phyloP scores from a whole-genome alignment of 2,113 vertebrate species.

The Haemorhous mexicanus region DNA sequence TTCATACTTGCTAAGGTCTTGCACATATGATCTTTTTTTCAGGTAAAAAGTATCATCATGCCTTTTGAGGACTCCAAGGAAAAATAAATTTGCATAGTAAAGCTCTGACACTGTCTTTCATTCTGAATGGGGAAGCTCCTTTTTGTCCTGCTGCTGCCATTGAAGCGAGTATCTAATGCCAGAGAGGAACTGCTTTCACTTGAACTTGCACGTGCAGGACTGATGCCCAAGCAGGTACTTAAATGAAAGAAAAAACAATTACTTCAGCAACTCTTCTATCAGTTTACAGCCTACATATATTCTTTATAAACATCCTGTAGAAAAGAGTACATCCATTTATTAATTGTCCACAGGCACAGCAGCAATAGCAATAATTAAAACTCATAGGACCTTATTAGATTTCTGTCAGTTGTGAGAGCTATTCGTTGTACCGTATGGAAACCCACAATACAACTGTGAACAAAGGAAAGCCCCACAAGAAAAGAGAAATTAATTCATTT shows the following conservation, averaged over 20 bases:
- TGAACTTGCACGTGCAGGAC: neutral
- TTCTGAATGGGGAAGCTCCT: neutral
- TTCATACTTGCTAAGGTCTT: neutral
- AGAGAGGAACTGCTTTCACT: neutral
- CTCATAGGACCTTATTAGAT: neutral
- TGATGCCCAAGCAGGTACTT: neutral
- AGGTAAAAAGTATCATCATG: neutral
- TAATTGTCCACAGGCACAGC: neutral
- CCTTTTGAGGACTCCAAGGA: neutral
- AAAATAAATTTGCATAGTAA: neutral
- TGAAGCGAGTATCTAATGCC: neutral
- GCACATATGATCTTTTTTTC: neutral
- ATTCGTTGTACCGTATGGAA: neutral
- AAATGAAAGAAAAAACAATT: neutral
- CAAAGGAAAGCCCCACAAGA: neutral
- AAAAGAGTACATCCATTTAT: neutral
- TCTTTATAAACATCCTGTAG: neutral
- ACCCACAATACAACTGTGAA: neutral
- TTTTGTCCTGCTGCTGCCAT: neutral
- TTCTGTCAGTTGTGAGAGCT: neutral
- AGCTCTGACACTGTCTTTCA: neutral
- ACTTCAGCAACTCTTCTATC: neutral
- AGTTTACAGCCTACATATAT: accelerated
- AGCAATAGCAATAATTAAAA: neutral
- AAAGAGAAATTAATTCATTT: neutral